Evolutionary conservation across 2,888 invertebrate genomes (phyloP).

Genomic region (Pseudococcus viburni): DNA sequence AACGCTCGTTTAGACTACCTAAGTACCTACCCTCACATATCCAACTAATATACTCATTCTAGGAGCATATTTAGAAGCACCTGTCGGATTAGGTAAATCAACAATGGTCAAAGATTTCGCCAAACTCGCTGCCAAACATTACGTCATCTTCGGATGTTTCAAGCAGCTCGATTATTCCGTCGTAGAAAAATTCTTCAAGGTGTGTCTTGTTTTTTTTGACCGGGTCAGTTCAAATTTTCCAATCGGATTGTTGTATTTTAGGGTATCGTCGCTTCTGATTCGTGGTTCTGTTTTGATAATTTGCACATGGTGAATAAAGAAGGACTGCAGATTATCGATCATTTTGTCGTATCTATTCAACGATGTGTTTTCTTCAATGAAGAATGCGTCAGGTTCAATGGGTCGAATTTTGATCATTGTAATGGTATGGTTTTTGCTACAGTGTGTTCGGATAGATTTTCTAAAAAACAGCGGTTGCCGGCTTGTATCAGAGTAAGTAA

Average conservation of each 20-base stretch:
- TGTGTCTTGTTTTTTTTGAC: constrained; percentile 69
- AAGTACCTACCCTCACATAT: neutral
- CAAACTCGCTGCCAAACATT: constrained; percentile 95
- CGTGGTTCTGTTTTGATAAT: constrained; percentile 90
- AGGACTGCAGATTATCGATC: constrained; percentile 86
- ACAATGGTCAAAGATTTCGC: constrained; percentile 96
- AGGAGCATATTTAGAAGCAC: constrained; percentile 88
- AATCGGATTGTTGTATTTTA: constrained; percentile 70
- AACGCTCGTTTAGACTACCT: neutral
- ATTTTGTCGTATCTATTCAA: constrained; percentile 86
- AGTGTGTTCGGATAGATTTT: neutral
- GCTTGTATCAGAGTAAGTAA: neutral
- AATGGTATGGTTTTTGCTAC: neutral
- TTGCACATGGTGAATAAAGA: constrained; percentile 88
- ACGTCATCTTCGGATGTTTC: constrained; percentile 96
- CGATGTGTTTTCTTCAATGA: constrained; percentile 69
- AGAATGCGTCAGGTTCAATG: neutral
- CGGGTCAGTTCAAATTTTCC: neutral
- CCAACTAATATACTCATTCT: neutral
- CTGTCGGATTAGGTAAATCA: constrained; percentile 91
- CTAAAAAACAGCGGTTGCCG: neutral
- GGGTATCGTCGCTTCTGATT: constrained; percentile 91
- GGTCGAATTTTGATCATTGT: neutral
- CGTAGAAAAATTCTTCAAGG: constrained; percentile 96
- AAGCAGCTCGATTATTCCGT: constrained; percentile 95